Conservation (phyloP, 2,888 invertebrate genomes). For the Rapana venosa region DNA sequence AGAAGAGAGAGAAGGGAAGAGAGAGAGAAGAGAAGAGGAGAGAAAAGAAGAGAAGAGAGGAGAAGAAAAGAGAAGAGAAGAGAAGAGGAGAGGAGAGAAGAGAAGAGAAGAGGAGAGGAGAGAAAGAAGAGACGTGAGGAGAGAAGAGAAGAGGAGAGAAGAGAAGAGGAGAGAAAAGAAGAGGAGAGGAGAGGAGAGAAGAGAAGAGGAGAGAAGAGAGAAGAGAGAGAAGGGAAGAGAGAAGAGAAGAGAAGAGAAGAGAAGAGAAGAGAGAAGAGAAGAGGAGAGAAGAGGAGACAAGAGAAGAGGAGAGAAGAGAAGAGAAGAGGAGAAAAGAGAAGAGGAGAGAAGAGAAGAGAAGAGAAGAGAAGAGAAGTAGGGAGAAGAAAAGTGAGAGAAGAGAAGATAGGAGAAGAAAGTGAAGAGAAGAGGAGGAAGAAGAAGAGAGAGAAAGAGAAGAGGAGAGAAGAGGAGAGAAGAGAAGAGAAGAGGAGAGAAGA, state of each 20-base stretch:
- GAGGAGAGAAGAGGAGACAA: background rate
- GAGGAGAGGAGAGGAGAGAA: no score
- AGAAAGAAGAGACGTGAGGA: background rate
- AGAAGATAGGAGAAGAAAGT: background rate
- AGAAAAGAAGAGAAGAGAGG: background rate
- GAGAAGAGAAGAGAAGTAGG: background rate
- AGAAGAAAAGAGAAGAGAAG: no score
- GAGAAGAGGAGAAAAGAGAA: background rate
- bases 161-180: background rate
- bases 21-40: constrained; percentile 50
- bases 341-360: background rate
- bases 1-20: constrained; percentile 47
- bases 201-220: no score
- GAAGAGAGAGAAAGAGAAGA: background rate
- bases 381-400: background rate
- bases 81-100: background rate
- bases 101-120: background rate
- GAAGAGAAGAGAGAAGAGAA: background rate
- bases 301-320: background rate
- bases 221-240: background rate
- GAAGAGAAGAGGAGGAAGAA: background rate
- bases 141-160: background rate
- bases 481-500: background rate
- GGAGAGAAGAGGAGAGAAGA: background rate
- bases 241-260: background rate